Base-by-base conservation (phyloP, 1,140 invertebrate species). In the Drosophila pectinifera region DNA sequence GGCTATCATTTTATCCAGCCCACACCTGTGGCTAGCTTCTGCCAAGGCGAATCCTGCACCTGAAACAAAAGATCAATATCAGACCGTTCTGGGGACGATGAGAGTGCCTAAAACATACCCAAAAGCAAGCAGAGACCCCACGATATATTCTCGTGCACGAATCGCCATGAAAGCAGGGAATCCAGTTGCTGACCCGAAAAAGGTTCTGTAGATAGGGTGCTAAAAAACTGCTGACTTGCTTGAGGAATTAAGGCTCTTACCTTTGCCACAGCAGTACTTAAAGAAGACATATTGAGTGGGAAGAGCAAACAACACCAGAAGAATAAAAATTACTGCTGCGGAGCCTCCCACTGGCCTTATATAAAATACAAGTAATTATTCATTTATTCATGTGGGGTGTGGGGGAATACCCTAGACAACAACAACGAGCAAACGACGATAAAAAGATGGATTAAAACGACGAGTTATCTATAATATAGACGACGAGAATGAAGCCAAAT, bases 11-110 rank as follows among this genome's bases (percentile, higher is more conserved):
- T 92, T 85, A 0, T 96, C 97, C 56, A 98, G 94, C 0, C 95
- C 95, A 0, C 96, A 97, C 1, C 91, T 93, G 65, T 95, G 95
- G 54, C 95, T 96, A 26, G 95, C 97, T 59, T 96, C 95, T 0
- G 97, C 97, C 11, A 98, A 93, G 0, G 97, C 97, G 92, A 98
- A 98, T 0, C 97, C 97, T 24, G 96, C 97, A 34, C 97, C 53
- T 41, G 5, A 31, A 39, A 48, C 8, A 14, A 51, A 11, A 13
- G 4, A 34, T 1, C 0, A 20, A 14, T 20, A 20, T 2, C 5
- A 51, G 11, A 18, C 16, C 26, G 3, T 14, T 13, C 13, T 5
- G 2, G 3, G 11, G 8, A 2, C 10, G 24, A n/a, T 49, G 4
- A 4, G 11, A 31, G 5, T 34, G 6, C 5, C 11, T 14, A 22